Evolutionary conservation across 2,113 vertebrate genomes (phyloP).

Genomic region (Rhinogobius similis): DNA sequence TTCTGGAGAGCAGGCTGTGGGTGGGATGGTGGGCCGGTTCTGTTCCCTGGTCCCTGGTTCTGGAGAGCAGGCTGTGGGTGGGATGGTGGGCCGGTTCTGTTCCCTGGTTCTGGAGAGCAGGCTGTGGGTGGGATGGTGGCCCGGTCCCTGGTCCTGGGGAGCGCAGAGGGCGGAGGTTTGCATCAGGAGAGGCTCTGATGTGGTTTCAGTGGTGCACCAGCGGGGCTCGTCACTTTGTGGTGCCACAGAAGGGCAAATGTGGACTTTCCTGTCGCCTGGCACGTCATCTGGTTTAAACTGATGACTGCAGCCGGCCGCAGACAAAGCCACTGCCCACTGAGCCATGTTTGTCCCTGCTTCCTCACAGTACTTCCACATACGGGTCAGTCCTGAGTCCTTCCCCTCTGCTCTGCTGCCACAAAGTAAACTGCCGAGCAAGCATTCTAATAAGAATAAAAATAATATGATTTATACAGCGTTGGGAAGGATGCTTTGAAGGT

Average conservation of each 20-base stretch:
- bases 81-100: constrained; percentile 63
- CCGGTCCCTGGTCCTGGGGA: constrained; percentile 13
- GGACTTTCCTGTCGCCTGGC: constrained; percentile 44
- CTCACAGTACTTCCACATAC: no score
- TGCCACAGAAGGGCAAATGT: constrained; percentile 55
- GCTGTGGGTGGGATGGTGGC: no score
- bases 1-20: no score
- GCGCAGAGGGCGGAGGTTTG: constrained; percentile 32
- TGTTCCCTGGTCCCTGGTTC: no score
- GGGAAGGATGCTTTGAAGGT: no score
- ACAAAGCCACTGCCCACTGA: constrained; percentile 34
- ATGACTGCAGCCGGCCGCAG: constrained; percentile 51
- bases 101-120: no score
- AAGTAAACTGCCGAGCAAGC: no score
- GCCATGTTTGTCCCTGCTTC: background rate
- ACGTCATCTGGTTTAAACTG: constrained; percentile 21
- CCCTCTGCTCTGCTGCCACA: no score
- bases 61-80: constrained; percentile 77
- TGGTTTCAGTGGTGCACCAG: constrained; percentile 69
- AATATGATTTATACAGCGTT: no score
- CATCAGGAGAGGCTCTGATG: constrained; percentile 57
- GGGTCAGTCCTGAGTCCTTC: no score
- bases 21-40: no score
- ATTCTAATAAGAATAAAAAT: no score
- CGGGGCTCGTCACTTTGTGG: constrained; percentile 59